Evolutionary conservation across 2,797 vertebrate genomes (phyloP), one percentile per base, ranked within the genome.

Genomic region (Otolemur crassicaudatus): DNA sequence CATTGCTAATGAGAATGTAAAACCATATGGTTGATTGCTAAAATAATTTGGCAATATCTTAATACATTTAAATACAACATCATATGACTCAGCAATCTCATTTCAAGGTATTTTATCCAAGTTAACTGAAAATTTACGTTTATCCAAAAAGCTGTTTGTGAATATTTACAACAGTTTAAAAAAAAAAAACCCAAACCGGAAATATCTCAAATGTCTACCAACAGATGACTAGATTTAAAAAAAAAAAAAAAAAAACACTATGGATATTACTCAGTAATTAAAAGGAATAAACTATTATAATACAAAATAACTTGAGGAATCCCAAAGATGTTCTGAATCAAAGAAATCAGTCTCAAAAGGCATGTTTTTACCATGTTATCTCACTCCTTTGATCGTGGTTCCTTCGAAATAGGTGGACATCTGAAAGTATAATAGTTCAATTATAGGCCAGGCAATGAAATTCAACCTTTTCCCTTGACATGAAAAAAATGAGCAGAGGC

Each of bases 281-380:
- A 75, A 88, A 84, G 23, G 5, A 83, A 69, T 10, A 79, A 79
- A n/a, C 19, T 56, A 88, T 58, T 73, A 34, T 65, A 87, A 92
- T 25, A 91, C 37, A 49, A 77, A 92, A 91, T 75, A 75, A 87
- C 31, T 60, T 82, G 56, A 92, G 58, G 31, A 83, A 95, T 88
- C 20, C 34, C 60, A 61, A 67, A 88, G 77, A 82, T 25, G n/a
- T 79, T 90, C 22, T 85, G 61, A 72, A 22, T 79, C 5, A 85
- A 90, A 93, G 40, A 75, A 56, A 25, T 27, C 20, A 76, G 27
- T 76, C 20, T 73, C 56, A 40, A 92, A 76, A 87, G 23, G 60
- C 49, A 72, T 70, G 65, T 83, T 83, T 88, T 92, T 53, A 88
- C 20, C 23, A 70, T 53, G n/a, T 60, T 17, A 88, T 82, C 5